Conservation (phyloP, 2,797 vertebrate genomes). For the Sebastes taczanowskii region DNA sequence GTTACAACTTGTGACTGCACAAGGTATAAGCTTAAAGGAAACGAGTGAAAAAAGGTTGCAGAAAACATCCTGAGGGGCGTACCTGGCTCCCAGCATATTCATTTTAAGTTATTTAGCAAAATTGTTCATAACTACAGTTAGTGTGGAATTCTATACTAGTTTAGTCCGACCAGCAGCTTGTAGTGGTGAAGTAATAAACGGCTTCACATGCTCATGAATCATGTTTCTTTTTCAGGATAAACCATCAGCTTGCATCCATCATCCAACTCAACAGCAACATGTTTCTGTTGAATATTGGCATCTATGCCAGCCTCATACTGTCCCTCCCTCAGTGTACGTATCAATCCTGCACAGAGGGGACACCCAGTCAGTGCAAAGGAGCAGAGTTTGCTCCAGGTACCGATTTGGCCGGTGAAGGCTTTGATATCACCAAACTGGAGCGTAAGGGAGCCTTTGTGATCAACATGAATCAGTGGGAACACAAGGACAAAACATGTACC, state of each 20-base stretch:
- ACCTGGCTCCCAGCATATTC: no score
- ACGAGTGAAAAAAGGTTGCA: no score
- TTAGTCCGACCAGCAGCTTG: no score
- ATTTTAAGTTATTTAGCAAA: no score
- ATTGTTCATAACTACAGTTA: no score
- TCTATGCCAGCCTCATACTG: slow-evolving; percentile 54
- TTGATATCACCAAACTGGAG: slow-evolving; percentile 86
- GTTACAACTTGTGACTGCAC: no score
- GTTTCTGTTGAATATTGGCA: neutral
- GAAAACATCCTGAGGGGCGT: no score
- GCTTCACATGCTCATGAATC: neutral
- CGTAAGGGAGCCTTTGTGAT: slow-evolving; percentile 84
- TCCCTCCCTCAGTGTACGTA: slow-evolving; percentile 5
- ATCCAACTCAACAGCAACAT: slow-evolving; percentile 11
- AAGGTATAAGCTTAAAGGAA: no score
- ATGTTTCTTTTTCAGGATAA: slow-evolving; percentile 24
- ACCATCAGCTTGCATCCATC: neutral
- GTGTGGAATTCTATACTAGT: no score
- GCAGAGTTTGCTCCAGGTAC: slow-evolving; percentile 82
- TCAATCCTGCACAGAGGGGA: slow-evolving; percentile 73
- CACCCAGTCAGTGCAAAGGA: slow-evolving; percentile 65
- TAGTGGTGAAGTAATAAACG: neutral
- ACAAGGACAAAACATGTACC: slow-evolving; percentile 80
- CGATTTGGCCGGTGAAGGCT: slow-evolving; percentile 85
- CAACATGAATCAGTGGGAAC: slow-evolving; percentile 72